phyloP scores from a whole-genome alignment of 2,113 vertebrate genomes.

The Mionectes macconnelli region DNA sequence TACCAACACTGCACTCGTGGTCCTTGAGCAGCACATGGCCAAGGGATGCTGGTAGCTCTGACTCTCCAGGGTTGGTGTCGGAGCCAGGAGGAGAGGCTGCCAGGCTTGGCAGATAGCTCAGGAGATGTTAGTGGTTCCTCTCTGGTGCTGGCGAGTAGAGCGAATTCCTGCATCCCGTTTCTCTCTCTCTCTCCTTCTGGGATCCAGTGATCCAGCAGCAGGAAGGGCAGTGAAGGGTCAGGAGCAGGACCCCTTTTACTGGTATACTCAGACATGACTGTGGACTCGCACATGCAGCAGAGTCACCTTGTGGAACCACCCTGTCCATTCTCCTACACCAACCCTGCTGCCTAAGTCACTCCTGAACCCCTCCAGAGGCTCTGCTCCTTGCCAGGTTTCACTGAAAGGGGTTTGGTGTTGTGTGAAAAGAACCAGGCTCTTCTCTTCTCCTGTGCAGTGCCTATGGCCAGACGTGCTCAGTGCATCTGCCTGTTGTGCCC shows the following conservation, averaged over 20 bases:
- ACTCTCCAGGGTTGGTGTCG: not conserved
- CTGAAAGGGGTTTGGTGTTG: not conserved
- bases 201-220: not conserved
- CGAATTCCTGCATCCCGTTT: not conserved
- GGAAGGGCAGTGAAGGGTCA: not conserved
- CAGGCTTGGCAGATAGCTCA: not conserved
- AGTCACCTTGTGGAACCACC: not conserved
- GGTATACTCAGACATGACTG: rapidly evolving
- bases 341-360: rapidly evolving
- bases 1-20: not conserved
- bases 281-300: rapidly evolving
- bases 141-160: not conserved
- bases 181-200: not conserved
- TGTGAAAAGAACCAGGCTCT: not conserved
- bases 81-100: not conserved
- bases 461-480: not conserved
- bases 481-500: rapidly evolving
- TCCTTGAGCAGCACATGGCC: rapidly evolving
- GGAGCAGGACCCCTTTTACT: not conserved
- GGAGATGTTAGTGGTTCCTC: not conserved
- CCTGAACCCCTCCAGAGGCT: not conserved
- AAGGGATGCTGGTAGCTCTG: not conserved
- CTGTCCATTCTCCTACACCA: not conserved
- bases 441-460: not conserved
- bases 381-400: not conserved